These are phyloP conservation scores for Pavo muticus DNA, from an alignment of 2,113 vertebrate species.

Conservation along the genomic window DNA sequence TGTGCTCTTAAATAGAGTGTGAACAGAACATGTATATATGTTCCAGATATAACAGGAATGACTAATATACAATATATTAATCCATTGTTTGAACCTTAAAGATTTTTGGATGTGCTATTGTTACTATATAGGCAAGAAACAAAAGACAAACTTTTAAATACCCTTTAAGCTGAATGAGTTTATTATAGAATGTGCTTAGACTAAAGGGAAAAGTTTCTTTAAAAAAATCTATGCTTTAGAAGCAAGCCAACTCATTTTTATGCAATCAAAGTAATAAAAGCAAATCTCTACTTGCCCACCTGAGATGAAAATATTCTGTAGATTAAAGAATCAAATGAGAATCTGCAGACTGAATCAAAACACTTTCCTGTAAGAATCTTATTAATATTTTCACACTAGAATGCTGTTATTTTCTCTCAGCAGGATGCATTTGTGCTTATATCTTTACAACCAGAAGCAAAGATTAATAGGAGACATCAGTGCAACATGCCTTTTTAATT, in stretches of 20 bases:
- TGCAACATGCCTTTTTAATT: fast-evolving
- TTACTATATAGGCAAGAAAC: neutral
- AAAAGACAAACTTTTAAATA: neutral
- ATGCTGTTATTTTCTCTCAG: neutral
- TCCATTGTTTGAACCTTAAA: neutral
- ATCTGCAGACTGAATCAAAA: neutral
- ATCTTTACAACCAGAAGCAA: neutral
- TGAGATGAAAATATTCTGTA: neutral
- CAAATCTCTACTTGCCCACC: neutral
- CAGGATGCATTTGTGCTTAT: neutral
- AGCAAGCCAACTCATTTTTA: neutral
- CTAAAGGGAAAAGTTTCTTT: neutral
- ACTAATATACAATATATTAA: neutral
- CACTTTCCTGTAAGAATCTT: neutral
- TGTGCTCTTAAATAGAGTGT: neutral
- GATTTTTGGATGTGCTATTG: neutral
- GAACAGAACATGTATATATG: neutral
- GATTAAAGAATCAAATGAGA: neutral
- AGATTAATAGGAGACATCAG: neutral
- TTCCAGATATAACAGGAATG: neutral
- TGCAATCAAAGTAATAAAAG: neutral
- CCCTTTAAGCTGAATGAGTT: neutral
- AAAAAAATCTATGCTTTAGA: neutral
- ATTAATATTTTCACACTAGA: neutral
- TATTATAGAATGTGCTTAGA: neutral